Evolutionary conservation across 2,888 invertebrate genomes (phyloP), one percentile per base, ranked within the genome.

Genomic region (Unio pictorum): DNA sequence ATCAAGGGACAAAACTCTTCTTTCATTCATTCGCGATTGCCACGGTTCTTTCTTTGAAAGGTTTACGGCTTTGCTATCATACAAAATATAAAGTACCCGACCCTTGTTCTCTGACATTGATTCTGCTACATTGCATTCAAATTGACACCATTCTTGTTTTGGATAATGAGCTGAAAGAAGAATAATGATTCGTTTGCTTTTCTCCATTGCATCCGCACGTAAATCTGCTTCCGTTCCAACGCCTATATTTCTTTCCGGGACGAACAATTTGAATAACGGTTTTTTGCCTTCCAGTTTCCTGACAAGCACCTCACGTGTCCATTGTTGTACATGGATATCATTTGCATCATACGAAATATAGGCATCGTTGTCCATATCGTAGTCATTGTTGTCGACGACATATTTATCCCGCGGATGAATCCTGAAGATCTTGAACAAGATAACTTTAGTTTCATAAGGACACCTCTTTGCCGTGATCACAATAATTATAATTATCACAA

Each of bases 371-470:
- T 23, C 23, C 63, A 73, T 69, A 26, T 75, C 75, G 57, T 69
- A 69, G 6, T 63, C 34, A 57, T 71, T 73, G 45, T 76, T 76
- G 45, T 75, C 73, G 1, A 79, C 72, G 30, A 63, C 55, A 28
- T 81, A 79, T 30, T 68, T 77, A 64, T 81, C 81, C 11, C 73
- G 67, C 0, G 81, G 81, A 65, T 81, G 81, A 56, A 73, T 73
- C 11, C 81, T 57, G 56, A 76, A 75, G 23, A 76, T 70, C 60
- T 74, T 76, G 61, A 66, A 79, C 3, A 78, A 57, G 7, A 79
- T 56, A 15, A 81, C 81, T 59, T 79, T 81, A 18, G 79, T 79
- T 61, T 76, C 81, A 59, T 79, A 81, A 8, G 81, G 81, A 69
- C 81, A 81, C 55, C 73, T 61, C 64, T 79, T 79, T 6, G 81